Evolutionary conservation across 2,113 vertebrate species (phyloP).

Genomic region (Thalassarche chlororhynchos): DNA sequence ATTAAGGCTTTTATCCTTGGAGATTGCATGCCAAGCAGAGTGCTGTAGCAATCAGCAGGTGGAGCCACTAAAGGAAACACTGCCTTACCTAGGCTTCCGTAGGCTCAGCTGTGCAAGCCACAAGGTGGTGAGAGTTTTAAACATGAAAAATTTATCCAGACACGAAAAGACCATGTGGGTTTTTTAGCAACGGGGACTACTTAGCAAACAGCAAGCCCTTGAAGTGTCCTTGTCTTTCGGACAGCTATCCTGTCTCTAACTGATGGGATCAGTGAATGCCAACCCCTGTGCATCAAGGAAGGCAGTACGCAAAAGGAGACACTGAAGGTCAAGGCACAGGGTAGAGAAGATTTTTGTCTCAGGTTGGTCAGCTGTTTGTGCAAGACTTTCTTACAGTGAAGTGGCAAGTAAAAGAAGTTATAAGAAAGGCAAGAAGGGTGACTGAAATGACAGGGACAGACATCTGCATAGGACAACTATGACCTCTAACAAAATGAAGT

Average conservation of each 20-base stretch:
- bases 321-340: neutral
- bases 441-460: neutral
- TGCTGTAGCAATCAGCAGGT: neutral
- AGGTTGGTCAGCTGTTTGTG: neutral
- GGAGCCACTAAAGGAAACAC: neutral
- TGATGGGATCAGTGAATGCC: neutral
- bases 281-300: neutral
- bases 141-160: neutral
- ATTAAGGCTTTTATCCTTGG: neutral
- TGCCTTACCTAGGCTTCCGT: neutral
- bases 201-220: neutral
- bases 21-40: neutral
- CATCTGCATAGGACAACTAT: neutral
- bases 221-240: neutral
- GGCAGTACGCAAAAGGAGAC: neutral
- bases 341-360: neutral
- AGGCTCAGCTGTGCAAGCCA: neutral
- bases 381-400: neutral
- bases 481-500: neutral
- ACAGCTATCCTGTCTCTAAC: neutral
- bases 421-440: neutral
- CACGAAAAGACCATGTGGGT: rapidly evolving
- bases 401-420: neutral
- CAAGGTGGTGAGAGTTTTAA: neutral
- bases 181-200: neutral